phyloP scores from a whole-genome alignment of 2,113 vertebrate species.

The Ramphastos sulfuratus region DNA sequence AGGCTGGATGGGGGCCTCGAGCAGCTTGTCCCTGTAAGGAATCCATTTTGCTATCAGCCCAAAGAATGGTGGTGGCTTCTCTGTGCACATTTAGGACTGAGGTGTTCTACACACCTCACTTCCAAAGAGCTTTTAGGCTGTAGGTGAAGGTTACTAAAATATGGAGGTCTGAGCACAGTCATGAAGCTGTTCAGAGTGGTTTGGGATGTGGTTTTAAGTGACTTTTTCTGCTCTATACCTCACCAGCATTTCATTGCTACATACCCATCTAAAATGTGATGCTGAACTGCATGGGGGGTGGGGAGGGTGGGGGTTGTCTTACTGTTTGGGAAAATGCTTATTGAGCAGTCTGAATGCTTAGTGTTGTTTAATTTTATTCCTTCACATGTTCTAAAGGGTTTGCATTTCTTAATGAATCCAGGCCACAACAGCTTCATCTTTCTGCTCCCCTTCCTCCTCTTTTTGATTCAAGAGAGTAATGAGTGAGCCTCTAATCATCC shows the following conservation, averaged over 20 bases:
- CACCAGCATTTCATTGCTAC: constrained; percentile 27
- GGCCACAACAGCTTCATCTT: background rate
- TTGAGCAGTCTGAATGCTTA: background rate
- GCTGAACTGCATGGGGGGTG: background rate
- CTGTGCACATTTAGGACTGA: background rate
- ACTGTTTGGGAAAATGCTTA: background rate
- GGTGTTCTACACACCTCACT: background rate
- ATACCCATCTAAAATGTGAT: background rate
- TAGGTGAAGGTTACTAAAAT: too few relatives aligned
- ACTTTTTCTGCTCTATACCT: background rate
- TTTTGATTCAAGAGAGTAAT: constrained; percentile 48
- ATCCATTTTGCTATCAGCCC: background rate
- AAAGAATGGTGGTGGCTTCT: background rate
- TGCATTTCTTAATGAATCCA: constrained; percentile 15
- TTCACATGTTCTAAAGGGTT: background rate
- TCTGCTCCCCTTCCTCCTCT: background rate
- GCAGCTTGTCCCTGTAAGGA: background rate
- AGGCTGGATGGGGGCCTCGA: too few relatives aligned
- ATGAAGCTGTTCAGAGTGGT: background rate
- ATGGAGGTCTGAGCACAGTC: background rate
- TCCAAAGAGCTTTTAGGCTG: too few relatives aligned
- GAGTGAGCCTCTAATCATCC: constrained; percentile 17
- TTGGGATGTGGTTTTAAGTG: background rate
- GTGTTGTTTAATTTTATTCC: background rate
- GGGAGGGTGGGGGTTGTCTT: background rate